A percentile compares a stretch with the other conserved stretches of the same genome.
Conservation (phyloP, 1,140 invertebrate genomes). For the Drosophila sp. region DNA sequence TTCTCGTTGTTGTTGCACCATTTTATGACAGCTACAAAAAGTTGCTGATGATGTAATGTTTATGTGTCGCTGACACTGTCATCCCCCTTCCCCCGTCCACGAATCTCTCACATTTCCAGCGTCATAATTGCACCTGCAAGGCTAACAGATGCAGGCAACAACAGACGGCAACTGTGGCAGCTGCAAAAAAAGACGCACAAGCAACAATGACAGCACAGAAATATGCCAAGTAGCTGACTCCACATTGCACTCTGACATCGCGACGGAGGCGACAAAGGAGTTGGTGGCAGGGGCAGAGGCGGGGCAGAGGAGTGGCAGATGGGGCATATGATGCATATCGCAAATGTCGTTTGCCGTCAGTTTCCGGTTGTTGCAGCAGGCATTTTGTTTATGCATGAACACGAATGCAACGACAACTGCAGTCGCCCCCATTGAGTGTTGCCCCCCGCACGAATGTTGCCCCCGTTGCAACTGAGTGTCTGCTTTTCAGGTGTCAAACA, state of each 20-base stretch:
- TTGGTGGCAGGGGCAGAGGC: not conserved
- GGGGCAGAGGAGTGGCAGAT: not conserved
- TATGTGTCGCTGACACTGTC: slow-evolving; percentile 78
- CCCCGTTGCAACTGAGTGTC: not conserved
- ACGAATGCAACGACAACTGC: slow-evolving; percentile 68
- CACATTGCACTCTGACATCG: slow-evolving; percentile 54
- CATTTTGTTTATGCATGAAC: slow-evolving; percentile 82
- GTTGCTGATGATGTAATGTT: slow-evolving; percentile 81
- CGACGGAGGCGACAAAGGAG: not conserved
- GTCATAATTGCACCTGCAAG: slow-evolving; percentile 80
- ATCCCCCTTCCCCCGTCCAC: slow-evolving; percentile 2
- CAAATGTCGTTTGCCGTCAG: slow-evolving; percentile 82
- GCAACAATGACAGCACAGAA: slow-evolving; percentile 79
- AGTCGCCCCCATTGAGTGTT: slow-evolving; percentile 23
- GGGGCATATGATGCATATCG: slow-evolving; percentile 78
- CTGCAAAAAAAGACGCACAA: slow-evolving; percentile 69
- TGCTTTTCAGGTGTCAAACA: not conserved
- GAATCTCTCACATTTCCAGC: slow-evolving; percentile 41
- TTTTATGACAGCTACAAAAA: slow-evolving; percentile 81
- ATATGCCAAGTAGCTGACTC: slow-evolving; percentile 78
- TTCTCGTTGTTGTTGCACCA: slow-evolving; percentile 48
- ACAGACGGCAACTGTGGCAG: slow-evolving; percentile 31
- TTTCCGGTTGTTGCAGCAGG: slow-evolving; percentile 79
- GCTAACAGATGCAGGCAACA: slow-evolving; percentile 72
- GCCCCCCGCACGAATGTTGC: not conserved